These are phyloP conservation scores for Eurytemora carolleeae DNA, from an alignment of 1,140 invertebrate species.

Conservation along the genomic window DNA sequence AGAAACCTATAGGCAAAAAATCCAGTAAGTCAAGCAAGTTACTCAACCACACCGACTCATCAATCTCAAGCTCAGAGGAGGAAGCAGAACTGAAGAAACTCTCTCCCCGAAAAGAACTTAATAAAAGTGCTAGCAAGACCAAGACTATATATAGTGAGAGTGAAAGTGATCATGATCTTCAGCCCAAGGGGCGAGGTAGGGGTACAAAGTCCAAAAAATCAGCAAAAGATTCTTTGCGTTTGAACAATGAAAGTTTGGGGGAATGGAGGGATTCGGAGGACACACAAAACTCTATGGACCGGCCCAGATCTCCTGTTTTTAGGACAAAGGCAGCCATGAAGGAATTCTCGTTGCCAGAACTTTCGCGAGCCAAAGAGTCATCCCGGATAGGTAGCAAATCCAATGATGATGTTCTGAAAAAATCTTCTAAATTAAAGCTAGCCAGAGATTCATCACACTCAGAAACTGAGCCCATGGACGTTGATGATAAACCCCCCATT, in stretches of 20 bases:
- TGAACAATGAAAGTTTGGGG: too few relatives aligned
- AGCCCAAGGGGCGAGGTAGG: too few relatives aligned
- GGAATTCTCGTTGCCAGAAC: constrained; percentile 37
- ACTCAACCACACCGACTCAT: neutral
- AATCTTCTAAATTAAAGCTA: too few relatives aligned
- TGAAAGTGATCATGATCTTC: constrained; percentile 17
- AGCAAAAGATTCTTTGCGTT: too few relatives aligned
- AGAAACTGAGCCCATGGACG: neutral
- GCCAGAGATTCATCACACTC: neutral
- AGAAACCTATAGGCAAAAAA: constrained; percentile 6
- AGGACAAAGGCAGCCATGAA: constrained; percentile 63
- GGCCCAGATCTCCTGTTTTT: constrained; percentile 18
- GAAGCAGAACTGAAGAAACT: constrained; percentile 17
- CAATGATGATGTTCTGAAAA: too few relatives aligned
- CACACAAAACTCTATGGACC: neutral
- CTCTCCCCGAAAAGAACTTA: constrained; percentile 13
- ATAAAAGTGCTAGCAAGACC: constrained; percentile 9
- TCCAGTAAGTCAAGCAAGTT: constrained; percentile 6
- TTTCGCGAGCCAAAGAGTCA: constrained; percentile 14
- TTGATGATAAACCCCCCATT: neutral
- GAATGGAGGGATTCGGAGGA: constrained; percentile 4
- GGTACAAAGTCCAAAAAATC: neutral
- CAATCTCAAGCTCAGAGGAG: constrained; percentile 11
- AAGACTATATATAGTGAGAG: constrained; percentile 11
- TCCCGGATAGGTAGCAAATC: too few relatives aligned